Evolutionary conservation across 2,113 vertebrate genomes (phyloP), one percentile per base, ranked within the genome.

Genomic region (Coracopsis vasa): DNA sequence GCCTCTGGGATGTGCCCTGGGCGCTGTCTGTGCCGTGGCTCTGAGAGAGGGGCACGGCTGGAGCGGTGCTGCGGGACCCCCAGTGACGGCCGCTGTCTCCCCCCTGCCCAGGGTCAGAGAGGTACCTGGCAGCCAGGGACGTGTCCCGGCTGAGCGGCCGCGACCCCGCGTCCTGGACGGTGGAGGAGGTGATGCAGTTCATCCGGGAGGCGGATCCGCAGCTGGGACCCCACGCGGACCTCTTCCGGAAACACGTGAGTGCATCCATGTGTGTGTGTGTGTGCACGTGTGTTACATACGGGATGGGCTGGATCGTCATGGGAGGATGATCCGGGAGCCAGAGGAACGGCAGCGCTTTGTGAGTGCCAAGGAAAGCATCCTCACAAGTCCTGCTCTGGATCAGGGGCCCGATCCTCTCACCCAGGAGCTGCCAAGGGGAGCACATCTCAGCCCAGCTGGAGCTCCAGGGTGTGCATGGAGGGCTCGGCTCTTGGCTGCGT

Each of bases 171-270:
- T 93, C 98, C 50, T 99, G 99, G 99, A 98, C 98, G 0, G 99
- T 99, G 24, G 99, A 99, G 95, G 99, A 99, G 18, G 99, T 99
- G 92, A 99, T 99, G 99, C 98, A 99, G 97, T 99, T 99, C 96
- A 98, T 99, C 91, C 98, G 98, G 23, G 98, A 99, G 51, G 98
- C 99, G 0, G 99, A 99, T 74, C 99, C 99, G 5, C 99, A 99
- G 94, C 98, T 99, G 54, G 99, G 99, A 44, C 99, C 99, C 39
- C 99, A 99, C 6, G 99, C 99, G 10, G 99, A 99, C 94, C 99
- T 99, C 71, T 99, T 99, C 86, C 98, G 99, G 27, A 99, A 99
- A 96, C 99, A 99, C 0, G 99, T 99, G 97, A 62, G 98, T 98
- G 33, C 31, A n/a, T 19, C 4, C 6, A 3, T 1, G 10, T 39